These are phyloP conservation scores for Petrocephalus schoutedeni DNA, from an alignment of 2,797 vertebrate species.

Conservation along the genomic window DNA sequence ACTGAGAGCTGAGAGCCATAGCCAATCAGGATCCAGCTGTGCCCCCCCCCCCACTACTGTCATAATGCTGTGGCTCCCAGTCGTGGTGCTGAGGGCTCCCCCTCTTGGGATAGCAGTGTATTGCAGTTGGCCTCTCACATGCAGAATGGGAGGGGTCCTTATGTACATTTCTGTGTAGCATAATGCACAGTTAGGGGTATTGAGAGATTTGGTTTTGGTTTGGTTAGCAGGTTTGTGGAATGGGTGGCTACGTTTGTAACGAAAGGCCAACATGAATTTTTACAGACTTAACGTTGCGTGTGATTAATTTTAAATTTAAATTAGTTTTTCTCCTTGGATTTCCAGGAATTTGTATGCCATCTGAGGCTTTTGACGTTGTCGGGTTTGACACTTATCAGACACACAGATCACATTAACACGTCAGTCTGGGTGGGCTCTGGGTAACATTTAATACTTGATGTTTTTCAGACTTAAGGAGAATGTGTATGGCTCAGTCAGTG, in stretches of 20 bases:
- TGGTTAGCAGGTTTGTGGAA: background rate
- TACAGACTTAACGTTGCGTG: background rate
- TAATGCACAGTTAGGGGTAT: background rate
- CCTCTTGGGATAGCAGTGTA: background rate
- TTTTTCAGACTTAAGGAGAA: background rate
- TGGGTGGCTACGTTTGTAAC: background rate
- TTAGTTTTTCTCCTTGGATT: background rate
- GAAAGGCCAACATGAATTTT: background rate
- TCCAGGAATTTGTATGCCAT: background rate
- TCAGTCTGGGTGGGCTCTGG: background rate
- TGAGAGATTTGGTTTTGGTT: background rate
- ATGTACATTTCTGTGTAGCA: background rate
- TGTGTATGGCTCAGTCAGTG: background rate
- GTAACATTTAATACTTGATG: background rate
- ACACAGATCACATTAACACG: background rate
- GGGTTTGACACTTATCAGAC: background rate
- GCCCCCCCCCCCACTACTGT: background rate
- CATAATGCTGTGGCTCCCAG: background rate
- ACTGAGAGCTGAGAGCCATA: background rate
- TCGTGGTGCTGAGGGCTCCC: background rate
- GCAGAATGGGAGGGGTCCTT: background rate
- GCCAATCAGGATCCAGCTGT: background rate
- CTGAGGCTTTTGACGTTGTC: background rate
- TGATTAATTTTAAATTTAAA: background rate
- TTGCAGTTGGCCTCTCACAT: background rate